These are phyloP conservation scores for Parasteatoda tepidariorum DNA, from an alignment of 1,140 invertebrate species.

Conservation along the genomic window DNA sequence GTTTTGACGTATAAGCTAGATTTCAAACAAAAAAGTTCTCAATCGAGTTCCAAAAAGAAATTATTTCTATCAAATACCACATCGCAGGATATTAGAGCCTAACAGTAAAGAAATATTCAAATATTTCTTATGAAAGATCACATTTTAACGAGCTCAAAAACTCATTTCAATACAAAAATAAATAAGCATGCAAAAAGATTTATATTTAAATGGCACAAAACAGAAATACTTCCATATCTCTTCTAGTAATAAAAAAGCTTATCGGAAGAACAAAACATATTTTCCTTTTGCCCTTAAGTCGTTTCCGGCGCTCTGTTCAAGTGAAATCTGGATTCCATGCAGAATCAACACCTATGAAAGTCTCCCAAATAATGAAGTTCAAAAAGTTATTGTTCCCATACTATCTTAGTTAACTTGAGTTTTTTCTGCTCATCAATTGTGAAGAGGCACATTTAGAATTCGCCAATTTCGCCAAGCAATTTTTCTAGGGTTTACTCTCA, in stretches of 20 bases:
- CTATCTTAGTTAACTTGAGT: too few relatives aligned
- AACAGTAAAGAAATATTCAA: too few relatives aligned
- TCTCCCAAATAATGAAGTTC: slow-evolving; percentile 40
- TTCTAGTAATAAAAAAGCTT: slow-evolving; percentile 46
- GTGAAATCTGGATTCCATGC: neutral
- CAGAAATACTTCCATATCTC: neutral
- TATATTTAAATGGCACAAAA: slow-evolving; percentile 49
- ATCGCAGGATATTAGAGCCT: too few relatives aligned
- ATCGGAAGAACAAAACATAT: slow-evolving; percentile 1
- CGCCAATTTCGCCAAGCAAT: slow-evolving; percentile 18
- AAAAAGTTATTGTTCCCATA: slow-evolving; percentile 32
- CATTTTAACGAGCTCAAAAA: slow-evolving; percentile 57
- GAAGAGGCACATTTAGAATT: slow-evolving; percentile 6
- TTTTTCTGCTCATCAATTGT: neutral
- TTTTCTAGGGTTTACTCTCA: neutral
- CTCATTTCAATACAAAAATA: too few relatives aligned
- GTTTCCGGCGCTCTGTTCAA: neutral
- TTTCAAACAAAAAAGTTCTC: too few relatives aligned
- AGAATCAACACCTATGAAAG: slow-evolving; percentile 19
- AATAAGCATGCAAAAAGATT: slow-evolving; percentile 29
- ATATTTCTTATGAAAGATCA: slow-evolving; percentile 39
- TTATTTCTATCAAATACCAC: too few relatives aligned
- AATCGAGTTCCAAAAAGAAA: too few relatives aligned
- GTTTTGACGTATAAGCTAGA: too few relatives aligned
- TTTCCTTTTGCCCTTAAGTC: neutral